phyloP scores from a whole-genome alignment of 2,888 invertebrate species.

The Brachyptera risi region DNA sequence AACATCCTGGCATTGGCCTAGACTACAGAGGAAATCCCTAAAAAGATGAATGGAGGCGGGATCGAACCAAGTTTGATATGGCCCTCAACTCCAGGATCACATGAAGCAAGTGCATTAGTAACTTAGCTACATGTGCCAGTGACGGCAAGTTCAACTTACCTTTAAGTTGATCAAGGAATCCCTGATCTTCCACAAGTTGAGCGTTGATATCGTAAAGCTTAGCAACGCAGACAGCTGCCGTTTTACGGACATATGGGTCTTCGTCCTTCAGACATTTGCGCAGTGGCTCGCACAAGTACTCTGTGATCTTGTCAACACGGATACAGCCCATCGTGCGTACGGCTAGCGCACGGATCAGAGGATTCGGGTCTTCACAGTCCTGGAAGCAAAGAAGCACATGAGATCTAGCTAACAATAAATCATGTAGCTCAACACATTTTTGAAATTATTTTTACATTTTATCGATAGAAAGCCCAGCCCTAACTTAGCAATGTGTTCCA shows the following conservation, averaged over 20 bases:
- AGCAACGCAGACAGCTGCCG: constrained; percentile 98
- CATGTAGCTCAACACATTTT: neutral
- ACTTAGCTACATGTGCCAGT: too few species aligned
- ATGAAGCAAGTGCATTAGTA: too few species aligned
- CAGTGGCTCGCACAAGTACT: constrained; percentile 96
- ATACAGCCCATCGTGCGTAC: constrained; percentile 99
- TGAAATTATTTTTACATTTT: neutral
- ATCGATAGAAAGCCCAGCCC: too few species aligned
- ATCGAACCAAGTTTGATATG: too few species aligned
- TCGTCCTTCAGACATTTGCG: constrained; percentile 93
- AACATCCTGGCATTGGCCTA: too few species aligned
- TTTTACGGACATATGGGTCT: constrained; percentile 96
- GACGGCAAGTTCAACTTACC: too few species aligned
- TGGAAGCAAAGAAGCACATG: constrained; percentile 45
- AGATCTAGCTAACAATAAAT: too few species aligned
- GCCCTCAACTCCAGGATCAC: too few species aligned
- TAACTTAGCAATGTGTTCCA: too few species aligned
- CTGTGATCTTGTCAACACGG: constrained; percentile 98
- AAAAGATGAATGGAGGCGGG: too few species aligned
- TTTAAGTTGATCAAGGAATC: constrained; percentile 93
- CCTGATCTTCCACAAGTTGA: constrained; percentile 73
- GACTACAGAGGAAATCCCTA: too few species aligned
- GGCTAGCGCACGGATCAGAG: constrained; percentile 94
- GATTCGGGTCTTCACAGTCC: constrained; percentile 99
- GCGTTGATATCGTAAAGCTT: constrained; percentile 95